Conservation (phyloP, 2,888 invertebrate genomes). For the Phengaris arion region DNA sequence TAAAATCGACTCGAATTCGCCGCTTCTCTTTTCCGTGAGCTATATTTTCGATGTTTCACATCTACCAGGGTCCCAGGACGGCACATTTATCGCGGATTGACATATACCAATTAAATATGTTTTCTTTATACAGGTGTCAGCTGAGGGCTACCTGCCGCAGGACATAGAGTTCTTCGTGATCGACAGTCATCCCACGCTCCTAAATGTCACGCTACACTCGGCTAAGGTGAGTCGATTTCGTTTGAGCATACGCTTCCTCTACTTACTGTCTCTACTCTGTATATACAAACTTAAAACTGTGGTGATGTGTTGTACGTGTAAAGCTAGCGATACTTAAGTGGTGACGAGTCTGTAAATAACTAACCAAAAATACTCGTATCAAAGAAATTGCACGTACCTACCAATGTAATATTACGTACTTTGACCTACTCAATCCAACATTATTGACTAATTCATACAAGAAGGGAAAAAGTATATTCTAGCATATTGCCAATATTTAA, state of each 20-base stretch:
- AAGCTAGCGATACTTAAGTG: neutral
- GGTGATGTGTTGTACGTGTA: slow-evolving; percentile 32
- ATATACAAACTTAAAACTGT: slow-evolving; percentile 30
- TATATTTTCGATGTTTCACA: no score
- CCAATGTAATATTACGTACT: no score
- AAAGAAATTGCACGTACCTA: no score
- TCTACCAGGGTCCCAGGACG: no score
- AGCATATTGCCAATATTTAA: neutral
- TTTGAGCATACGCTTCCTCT: slow-evolving; percentile 33
- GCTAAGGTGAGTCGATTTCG: slow-evolving; percentile 82
- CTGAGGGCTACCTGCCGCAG: slow-evolving; percentile 89
- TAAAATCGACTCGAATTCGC: no score
- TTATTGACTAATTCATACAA: no score
- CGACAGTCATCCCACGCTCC: slow-evolving; percentile 89
- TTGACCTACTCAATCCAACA: no score
- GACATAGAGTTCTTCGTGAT: slow-evolving; percentile 93
- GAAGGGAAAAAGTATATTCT: neutral
- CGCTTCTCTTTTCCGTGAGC: no score
- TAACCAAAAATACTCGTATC: no score
- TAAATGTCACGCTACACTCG: slow-evolving; percentile 89
- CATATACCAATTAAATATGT: neutral
- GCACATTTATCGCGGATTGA: no score
- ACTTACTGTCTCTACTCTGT: slow-evolving; percentile 32
- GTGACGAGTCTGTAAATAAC: slow-evolving; percentile 18
- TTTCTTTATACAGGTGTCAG: slow-evolving; percentile 82